These are phyloP conservation scores for Drosophila dunni DNA, from an alignment of 1,140 invertebrate species.

Conservation along the genomic window DNA sequence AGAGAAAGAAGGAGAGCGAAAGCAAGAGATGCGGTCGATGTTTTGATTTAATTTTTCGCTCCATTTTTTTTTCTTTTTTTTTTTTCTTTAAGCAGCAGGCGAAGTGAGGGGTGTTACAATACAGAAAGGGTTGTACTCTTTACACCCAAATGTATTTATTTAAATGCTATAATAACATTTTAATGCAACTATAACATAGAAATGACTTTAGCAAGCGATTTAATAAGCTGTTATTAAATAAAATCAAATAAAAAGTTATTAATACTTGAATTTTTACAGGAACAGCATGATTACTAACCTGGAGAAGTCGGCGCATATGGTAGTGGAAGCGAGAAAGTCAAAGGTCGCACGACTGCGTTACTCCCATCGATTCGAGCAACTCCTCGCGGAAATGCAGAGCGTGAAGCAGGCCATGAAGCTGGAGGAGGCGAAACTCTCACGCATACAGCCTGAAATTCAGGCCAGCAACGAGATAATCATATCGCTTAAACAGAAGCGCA, in stretches of 20 bases:
- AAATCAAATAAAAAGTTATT: neutral
- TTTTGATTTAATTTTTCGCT: too few species aligned
- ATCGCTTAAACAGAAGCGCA: constrained; percentile 70
- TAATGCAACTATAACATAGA: too few species aligned
- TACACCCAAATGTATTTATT: too few species aligned
- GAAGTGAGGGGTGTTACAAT: too few species aligned
- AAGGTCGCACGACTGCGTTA: constrained; percentile 65
- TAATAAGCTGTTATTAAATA: too few species aligned
- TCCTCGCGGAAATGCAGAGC: constrained; percentile 67
- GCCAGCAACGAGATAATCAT: constrained; percentile 73
- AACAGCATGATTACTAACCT: constrained; percentile 66
- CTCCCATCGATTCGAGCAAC: constrained; percentile 61
- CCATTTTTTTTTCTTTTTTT: too few species aligned
- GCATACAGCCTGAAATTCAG: constrained; percentile 75
- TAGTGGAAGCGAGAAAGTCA: constrained; percentile 64
- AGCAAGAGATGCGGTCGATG: too few species aligned
- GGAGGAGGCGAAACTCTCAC: constrained; percentile 68
- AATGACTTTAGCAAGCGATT: too few species aligned
- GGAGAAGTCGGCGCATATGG: constrained; percentile 70
- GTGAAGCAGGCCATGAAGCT: constrained; percentile 54
- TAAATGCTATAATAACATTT: too few species aligned
- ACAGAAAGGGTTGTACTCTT: too few species aligned
- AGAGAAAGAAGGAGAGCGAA: too few species aligned
- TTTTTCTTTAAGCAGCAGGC: too few species aligned
- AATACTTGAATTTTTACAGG: constrained; percentile 32